Evolutionary conservation across 2,113 vertebrate species (phyloP).

Genomic region (Furnarius figulus): DNA sequence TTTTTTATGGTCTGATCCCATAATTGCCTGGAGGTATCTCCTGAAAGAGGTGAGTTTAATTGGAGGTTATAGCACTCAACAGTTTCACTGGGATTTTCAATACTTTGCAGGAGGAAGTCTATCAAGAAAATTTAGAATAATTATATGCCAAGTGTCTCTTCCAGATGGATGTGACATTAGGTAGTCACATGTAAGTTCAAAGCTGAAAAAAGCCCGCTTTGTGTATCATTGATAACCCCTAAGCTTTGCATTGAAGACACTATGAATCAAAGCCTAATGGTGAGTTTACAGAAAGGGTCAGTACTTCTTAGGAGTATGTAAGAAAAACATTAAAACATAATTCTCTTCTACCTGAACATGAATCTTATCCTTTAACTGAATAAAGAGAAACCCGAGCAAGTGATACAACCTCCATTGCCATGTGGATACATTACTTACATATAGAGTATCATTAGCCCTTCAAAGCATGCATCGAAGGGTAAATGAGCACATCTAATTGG

Average conservation of each 20-base stretch:
- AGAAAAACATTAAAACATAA: background rate
- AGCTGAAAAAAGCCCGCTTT: background rate
- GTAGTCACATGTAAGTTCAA: background rate
- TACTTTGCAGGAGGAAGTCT: background rate
- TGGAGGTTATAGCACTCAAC: background rate
- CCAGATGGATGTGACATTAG: background rate
- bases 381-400: background rate
- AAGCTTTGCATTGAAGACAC: background rate
- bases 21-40: background rate
- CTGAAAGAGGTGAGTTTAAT: background rate
- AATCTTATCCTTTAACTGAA: background rate
- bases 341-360: background rate
- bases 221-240: background rate
- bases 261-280: background rate
- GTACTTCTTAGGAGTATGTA: background rate
- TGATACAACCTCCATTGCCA: background rate
- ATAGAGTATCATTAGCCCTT: slow-evolving; percentile 39
- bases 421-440: background rate
- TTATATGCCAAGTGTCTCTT: background rate
- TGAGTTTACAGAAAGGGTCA: background rate
- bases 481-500: slow-evolving; percentile 52
- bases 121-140: background rate
- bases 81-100: background rate
- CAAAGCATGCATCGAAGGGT: slow-evolving; percentile 25
- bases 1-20: background rate